Percentiles rank a stretch among this genome's conserved stretches.
These are phyloP conservation scores for Caenorhabditis inopinata DNA, from an alignment of 1,140 invertebrate genomes.

Conservation along the genomic window DNA sequence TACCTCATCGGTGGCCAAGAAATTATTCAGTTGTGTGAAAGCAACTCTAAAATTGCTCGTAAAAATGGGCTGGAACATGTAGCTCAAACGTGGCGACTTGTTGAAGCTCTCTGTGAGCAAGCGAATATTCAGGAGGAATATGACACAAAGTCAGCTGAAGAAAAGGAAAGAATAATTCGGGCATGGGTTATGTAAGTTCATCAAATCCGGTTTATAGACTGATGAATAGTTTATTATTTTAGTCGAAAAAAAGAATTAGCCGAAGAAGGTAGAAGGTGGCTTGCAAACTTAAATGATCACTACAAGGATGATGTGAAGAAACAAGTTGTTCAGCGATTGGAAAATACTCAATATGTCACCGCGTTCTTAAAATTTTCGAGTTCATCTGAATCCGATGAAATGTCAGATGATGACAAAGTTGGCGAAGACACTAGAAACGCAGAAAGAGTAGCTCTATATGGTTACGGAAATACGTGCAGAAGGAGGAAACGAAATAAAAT, in stretches of 20 bases:
- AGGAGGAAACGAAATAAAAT: background rate
- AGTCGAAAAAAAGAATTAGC: background rate
- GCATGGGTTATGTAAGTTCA: background rate
- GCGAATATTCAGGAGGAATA: slow-evolving; percentile 23
- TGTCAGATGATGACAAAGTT: background rate
- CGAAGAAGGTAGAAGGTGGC: background rate
- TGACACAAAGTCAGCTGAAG: background rate
- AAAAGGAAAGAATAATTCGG: background rate
- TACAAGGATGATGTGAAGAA: slow-evolving; percentile 11
- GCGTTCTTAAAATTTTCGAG: background rate
- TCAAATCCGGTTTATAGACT: too few relatives aligned
- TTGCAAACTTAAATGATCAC: background rate
- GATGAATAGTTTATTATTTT: background rate
- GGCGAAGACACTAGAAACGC: background rate
- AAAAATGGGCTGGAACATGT: background rate
- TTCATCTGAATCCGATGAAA: background rate
- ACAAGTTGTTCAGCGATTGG: background rate
- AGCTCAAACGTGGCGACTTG: slow-evolving; percentile 4
- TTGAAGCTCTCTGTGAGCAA: slow-evolving; percentile 1
- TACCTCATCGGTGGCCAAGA: background rate
- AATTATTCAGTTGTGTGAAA: slow-evolving; percentile 17
- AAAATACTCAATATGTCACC: slow-evolving; percentile 7
- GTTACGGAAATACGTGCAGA: background rate
- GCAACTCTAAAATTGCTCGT: background rate
- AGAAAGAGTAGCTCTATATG: background rate